phyloP scores from a whole-genome alignment of 2,888 invertebrate genomes.

The Leistus spinibarbis region DNA sequence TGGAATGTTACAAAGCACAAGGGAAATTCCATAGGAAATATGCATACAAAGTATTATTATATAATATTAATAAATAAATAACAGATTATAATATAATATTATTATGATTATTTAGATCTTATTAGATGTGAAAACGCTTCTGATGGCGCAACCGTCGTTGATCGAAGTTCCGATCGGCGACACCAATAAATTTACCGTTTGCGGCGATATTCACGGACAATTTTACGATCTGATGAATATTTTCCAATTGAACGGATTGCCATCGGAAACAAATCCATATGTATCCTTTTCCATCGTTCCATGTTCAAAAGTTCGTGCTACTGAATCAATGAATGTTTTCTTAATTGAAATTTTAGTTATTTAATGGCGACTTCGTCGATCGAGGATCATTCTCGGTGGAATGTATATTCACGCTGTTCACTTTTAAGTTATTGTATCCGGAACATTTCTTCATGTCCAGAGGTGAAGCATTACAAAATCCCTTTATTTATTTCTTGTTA shows the following conservation, averaged over 20 bases:
- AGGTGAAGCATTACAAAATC: slow-evolving; percentile 70
- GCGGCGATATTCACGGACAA: slow-evolving; percentile 99
- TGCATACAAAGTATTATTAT: slow-evolving; percentile 88
- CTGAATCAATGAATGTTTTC: neutral
- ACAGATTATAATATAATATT: neutral
- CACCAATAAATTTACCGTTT: slow-evolving; percentile 93
- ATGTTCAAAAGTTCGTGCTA: neutral
- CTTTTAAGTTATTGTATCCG: slow-evolving; percentile 95
- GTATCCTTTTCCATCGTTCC: slow-evolving; percentile 60
- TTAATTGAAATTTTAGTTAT: slow-evolving; percentile 64
- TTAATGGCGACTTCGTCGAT: slow-evolving; percentile 99
- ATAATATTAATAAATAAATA: neutral
- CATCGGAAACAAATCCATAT: slow-evolving; percentile 94
- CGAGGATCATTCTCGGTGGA: slow-evolving; percentile 99
- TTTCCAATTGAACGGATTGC: slow-evolving; percentile 95
- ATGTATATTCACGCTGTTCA: slow-evolving; percentile 96
- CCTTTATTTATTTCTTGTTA: neutral
- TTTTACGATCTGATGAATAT: slow-evolving; percentile 98
- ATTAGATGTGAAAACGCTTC: slow-evolving; percentile 83
- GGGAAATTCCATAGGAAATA: slow-evolving; percentile 95
- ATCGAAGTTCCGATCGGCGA: slow-evolving; percentile 88
- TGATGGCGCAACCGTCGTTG: slow-evolving; percentile 84
- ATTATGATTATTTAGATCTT: slow-evolving; percentile 73
- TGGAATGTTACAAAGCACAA: slow-evolving; percentile 88
- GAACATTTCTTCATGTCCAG: slow-evolving; percentile 97